Evolutionary conservation across 2,888 invertebrate genomes (phyloP), one percentile per base, ranked within the genome.

Genomic region (Phalangium opilio): DNA sequence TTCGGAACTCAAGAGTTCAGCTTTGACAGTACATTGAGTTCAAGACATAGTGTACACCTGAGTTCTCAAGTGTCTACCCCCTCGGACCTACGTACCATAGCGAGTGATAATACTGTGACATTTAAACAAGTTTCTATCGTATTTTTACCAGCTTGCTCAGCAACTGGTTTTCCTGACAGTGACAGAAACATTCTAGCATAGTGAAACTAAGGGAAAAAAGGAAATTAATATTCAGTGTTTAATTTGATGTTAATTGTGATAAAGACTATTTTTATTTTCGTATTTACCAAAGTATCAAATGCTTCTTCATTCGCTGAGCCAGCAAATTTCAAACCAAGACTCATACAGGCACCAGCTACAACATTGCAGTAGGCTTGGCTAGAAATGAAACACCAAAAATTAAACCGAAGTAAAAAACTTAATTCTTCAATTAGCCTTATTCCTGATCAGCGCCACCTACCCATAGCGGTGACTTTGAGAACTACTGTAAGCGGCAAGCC

Each of bases 281-380:
- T 18, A 45, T 50, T 46, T 59, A 67, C 75, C 21, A 90, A 70
- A 0, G 82, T 79, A 60, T 79, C 75, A 48, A 82, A 82, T 0
- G 91, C 95, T 45, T 78, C 76, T 46, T 74, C 71, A 65, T 86
- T 78, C 11, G 84, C 85, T 0, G 91, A 83, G 34, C 96, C 95
- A 1, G 96, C 95, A 71, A 81, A 96, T 55, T 85, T 82, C 3
- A 98, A 71, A 1, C 91, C 95, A 58, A 98, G 68, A 7, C 87
- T 85, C 72, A 96, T 83, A 58, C 91, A 89, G 2, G 87, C 90
- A 15, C 96, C 98, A 0, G 90, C 83, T 50, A 91, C 75, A 53
- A 95, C 87, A 67, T 95, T 93, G 68, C 93, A 90, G 69, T 90
- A 96, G 0, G 91, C 91, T 73, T 95, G 93, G 60, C 86, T 86